Evolutionary conservation across 2,888 invertebrate species (phyloP), one percentile per base, ranked within the genome.

Genomic region (Argyra leucocephala): DNA sequence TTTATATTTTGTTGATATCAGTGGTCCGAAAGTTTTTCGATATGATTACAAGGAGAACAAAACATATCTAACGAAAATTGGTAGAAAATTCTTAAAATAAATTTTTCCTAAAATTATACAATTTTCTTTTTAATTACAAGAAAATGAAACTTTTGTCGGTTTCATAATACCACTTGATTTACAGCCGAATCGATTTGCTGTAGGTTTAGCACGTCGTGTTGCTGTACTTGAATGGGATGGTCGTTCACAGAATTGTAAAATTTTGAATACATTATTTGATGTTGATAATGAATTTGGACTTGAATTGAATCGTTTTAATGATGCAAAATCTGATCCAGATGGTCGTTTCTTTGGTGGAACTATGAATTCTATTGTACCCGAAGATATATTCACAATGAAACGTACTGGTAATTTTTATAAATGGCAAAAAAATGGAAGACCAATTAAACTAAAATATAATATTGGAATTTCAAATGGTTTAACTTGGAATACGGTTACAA

Each of bases 381-480:
- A 26, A 6, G 4, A 26, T 26, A 26, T 26, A 6, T 26, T 26
- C 7, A 26, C 7, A 26, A 26, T 26, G 26, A 26, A 73, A 66
- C 76, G 77, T 62, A 73, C 73, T 64, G 80, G 79, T 23, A 75
- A 75, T 66, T 73, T 80, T 9, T 80, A 79, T 68, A 72, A 69
- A 22, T 75, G 76, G 67, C 70, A 75, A 26, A 73, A 74, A 61
- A 73, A 73, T 64, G 71, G 75, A 62, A 69, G 72, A 64, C 69
- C 72, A 7, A 67, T 71, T 9, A 65, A 76, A 63, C 70, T 76
- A 18, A 76, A 75, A 66, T 72, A 70, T n/a, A 74, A 78, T 66
- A 76, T 89, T 23, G 84, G 85, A 70, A 85, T 91, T 70, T 86
- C 90, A 36, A 92, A 93, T 78, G 92, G 92, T 0, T 79, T 92